Evolutionary conservation across 2,113 vertebrate genomes (phyloP).

Genomic region (Galbula dea): DNA sequence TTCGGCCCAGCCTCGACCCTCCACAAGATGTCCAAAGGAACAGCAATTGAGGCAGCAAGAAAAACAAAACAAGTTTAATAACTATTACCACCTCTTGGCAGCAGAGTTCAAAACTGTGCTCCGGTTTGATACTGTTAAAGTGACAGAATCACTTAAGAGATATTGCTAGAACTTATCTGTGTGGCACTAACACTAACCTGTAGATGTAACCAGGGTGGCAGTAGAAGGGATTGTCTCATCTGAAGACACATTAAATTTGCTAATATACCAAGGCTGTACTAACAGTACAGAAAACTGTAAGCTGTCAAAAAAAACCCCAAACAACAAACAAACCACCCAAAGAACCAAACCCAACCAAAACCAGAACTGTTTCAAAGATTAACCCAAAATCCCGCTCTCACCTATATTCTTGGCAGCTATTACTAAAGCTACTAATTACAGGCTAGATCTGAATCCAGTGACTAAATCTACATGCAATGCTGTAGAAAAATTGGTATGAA

Average conservation of each 20-base stretch:
- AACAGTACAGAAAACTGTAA: background rate
- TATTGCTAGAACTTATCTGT: background rate
- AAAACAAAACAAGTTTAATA: background rate
- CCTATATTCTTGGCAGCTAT: background rate
- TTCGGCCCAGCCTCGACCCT: no score
- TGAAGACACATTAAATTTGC: background rate
- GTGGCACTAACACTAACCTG: background rate
- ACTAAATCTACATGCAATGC: fast-evolving
- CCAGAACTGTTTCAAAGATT: background rate
- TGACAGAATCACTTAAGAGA: background rate
- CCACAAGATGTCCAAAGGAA: background rate
- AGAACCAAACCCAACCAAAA: no score
- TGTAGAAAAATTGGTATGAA: background rate
- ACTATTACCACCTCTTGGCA: background rate
- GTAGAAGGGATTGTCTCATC: background rate
- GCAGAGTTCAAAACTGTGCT: background rate
- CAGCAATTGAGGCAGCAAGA: background rate
- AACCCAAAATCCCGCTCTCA: no score
- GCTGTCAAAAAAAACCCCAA: background rate
- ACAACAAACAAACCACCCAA: background rate
- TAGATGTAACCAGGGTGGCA: background rate
- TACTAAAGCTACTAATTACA: background rate
- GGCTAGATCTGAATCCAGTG: background rate
- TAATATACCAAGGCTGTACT: background rate
- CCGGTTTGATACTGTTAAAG: background rate